These are phyloP conservation scores for Butorides virescens DNA, from an alignment of 2,113 vertebrate species.

Conservation along the genomic window DNA sequence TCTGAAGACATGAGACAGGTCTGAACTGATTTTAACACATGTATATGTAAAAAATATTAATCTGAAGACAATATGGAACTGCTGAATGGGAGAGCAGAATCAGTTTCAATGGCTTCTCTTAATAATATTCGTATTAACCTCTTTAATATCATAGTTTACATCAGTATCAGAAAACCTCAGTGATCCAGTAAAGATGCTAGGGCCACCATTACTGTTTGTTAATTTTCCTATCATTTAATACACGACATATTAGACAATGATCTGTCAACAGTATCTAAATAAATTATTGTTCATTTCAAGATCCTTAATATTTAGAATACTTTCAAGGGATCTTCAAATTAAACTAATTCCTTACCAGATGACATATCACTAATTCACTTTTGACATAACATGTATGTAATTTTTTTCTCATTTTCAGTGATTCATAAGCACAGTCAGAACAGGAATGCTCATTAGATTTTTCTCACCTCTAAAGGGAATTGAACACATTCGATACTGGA, in stretches of 20 bases:
- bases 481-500: neutral
- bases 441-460: neutral
- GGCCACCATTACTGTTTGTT: neutral
- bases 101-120: fast-evolving
- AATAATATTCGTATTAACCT: neutral
- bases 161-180: neutral
- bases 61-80: neutral
- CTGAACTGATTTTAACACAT: neutral
- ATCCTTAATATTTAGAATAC: neutral
- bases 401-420: neutral
- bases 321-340: neutral
- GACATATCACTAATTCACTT: neutral
- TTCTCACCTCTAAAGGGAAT: neutral
- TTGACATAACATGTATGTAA: neutral
- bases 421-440: neutral
- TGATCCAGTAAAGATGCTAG: neutral
- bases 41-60: neutral
- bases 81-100: neutral
- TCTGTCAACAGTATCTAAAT: neutral
- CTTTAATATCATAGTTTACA: neutral
- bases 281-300: neutral
- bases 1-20: neutral
- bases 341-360: neutral
- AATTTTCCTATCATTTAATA: neutral
- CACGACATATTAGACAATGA: neutral